Percentiles rank a stretch among this genome's conserved stretches.
These are phyloP conservation scores for Megaceryle alcyon DNA, from an alignment of 2,797 vertebrate species.

Conservation along the genomic window DNA sequence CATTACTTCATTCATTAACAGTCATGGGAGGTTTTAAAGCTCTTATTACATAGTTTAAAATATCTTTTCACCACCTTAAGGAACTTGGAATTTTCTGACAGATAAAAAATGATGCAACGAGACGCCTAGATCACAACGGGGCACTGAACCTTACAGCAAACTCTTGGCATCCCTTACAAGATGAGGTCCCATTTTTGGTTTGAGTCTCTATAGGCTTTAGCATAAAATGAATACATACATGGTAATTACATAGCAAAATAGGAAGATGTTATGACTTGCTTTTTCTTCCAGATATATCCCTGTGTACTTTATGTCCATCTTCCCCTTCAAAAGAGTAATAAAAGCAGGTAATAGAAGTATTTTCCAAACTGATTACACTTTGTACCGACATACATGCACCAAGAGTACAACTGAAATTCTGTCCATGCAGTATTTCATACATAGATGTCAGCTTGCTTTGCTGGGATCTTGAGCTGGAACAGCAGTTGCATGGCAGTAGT, in stretches of 20 bases:
- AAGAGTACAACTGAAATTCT: not conserved
- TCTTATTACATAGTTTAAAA: not conserved
- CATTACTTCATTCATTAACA: conserved; percentile 6
- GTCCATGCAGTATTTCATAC: no score
- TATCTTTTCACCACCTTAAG: conserved; percentile 5
- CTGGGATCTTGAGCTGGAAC: not conserved
- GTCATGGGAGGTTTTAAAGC: conserved; percentile 1
- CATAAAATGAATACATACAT: not conserved
- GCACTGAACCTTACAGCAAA: not conserved
- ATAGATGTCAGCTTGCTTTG: not conserved
- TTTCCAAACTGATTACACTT: not conserved
- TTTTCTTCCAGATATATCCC: not conserved
- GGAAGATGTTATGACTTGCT: not conserved
- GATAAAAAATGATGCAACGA: not conserved
- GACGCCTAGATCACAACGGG: not conserved
- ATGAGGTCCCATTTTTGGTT: not conserved
- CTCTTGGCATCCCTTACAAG: not conserved
- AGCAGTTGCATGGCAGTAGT: not conserved
- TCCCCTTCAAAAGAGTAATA: not conserved
- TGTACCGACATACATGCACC: not conserved
- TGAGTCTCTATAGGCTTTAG: not conserved
- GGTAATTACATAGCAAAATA: not conserved
- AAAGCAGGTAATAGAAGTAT: not conserved
- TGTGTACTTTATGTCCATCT: not conserved
- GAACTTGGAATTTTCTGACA: conserved; percentile 51